Conservation (phyloP, 2,113 vertebrate genomes). For the Takifugu bimaculatus region DNA sequence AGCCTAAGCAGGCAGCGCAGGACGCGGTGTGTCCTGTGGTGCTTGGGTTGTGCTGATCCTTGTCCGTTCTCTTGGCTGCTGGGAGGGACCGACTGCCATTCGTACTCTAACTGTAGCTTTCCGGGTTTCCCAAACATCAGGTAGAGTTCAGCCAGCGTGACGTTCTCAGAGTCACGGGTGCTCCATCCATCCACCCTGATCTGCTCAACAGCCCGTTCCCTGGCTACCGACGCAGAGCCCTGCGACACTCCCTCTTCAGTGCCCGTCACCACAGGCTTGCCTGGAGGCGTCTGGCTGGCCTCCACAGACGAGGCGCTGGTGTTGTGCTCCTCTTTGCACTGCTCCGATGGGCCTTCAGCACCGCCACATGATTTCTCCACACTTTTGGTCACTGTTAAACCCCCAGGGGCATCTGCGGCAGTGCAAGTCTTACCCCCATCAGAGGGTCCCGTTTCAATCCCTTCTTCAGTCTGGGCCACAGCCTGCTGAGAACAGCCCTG, state of each 20-base stretch:
- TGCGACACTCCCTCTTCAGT: conserved; percentile 51
- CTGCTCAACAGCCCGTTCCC: conserved; percentile 76
- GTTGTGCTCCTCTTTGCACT: conserved; percentile 51
- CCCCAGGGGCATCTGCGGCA: conserved; percentile 13
- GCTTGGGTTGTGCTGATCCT: conserved; percentile 30
- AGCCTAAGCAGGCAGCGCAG: conserved; percentile 89
- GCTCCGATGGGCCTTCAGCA: conserved; percentile 41
- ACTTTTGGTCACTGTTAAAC: conserved; percentile 23
- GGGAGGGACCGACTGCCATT: conserved; percentile 80
- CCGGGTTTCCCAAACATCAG: conserved; percentile 97
- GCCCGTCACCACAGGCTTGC: conserved; percentile 21
- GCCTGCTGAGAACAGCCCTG: conserved; percentile 30
- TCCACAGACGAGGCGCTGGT: conserved; percentile 40
- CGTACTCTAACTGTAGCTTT: conserved; percentile 94
- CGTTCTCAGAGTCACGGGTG: conserved; percentile 83
- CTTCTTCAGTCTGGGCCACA: conserved; percentile 37
- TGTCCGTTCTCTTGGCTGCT: conserved; percentile 52
- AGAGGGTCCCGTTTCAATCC: conserved; percentile 9
- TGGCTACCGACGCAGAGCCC: conserved; percentile 48
- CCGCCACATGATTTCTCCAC: conserved; percentile 50
- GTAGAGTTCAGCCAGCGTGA: conserved; percentile 97
- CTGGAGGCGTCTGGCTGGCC: conserved; percentile 27
- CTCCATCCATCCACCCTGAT: conserved; percentile 93
- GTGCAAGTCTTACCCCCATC: conserved; percentile 25
- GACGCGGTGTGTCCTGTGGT: conserved; percentile 80